Evolutionary conservation across 2,888 invertebrate genomes (phyloP), one percentile per base, ranked within the genome.

Genomic region (Listrodromus nycthemerus): DNA sequence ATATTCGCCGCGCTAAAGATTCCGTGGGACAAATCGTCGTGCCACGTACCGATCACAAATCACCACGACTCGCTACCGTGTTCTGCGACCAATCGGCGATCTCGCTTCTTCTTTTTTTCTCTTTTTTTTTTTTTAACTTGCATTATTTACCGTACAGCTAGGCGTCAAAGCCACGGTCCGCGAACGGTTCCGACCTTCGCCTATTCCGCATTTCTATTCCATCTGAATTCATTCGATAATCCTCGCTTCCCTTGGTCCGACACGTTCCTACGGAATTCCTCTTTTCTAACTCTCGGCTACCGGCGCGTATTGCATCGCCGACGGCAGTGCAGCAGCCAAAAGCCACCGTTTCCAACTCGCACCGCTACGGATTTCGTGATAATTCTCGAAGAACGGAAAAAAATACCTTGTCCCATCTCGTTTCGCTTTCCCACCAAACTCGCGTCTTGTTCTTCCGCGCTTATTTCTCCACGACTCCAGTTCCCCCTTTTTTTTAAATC

Each of bases 241-340:
- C 86, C 85, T 80, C 71, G 71, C 69, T 58, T 84, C 76, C 55
- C 63, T 82, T 81, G 82, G 82, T 79, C 67, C 82, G 84, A 85
- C 86, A 86, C 86, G 86, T 86, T 75, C 78, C 67, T 21, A 77
- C 19, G 30, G 66, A 84, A 85, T 82, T 85, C 82, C 80, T 77
- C 63, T n/a, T 85, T 87, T 87, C 84, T 86, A 87, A 61, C 78
- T 88, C 86, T 84, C 69, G 27, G 50, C 66, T 55, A 55, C 55
- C 21, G 21, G 55, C 55, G 13, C 13, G 41, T 45, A 16, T 21
- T 55, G 10, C 55, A 55, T 55, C 21, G 24, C 10, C 55, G 10
- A 10, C 55, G 21, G 24, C 33, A 24, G 52, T 3, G 16, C 55
- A 37, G 55, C 71, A 55, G 52, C 41, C 55, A 24, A 37, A 24